Conservation (phyloP, 1,140 invertebrate species). For the Lordiphosa stackelbergi region DNA sequence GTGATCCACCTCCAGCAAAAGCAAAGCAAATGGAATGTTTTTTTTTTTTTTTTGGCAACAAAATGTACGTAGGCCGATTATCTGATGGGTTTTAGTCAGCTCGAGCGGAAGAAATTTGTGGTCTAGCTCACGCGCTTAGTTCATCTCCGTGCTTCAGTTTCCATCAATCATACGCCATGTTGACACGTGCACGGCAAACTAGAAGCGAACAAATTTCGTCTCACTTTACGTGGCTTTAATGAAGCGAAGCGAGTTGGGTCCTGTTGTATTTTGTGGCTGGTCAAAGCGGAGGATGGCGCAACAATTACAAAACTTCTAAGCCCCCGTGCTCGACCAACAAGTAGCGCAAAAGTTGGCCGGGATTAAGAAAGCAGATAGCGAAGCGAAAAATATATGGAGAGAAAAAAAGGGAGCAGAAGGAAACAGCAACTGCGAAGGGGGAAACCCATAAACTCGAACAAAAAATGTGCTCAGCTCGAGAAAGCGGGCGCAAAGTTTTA, state of each 20-base stretch:
- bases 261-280: slow-evolving; percentile 2
- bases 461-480: slow-evolving; percentile 24
- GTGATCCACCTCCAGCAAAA: too few species aligned
- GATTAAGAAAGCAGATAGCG: slow-evolving; percentile 14
- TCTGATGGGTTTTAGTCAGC: too few species aligned
- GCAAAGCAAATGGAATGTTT: too few species aligned
- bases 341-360: slow-evolving; percentile 24
- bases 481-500: slow-evolving; percentile 47
- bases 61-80: too few species aligned
- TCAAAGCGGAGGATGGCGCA: slow-evolving; percentile 14
- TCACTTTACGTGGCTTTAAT: slow-evolving; percentile 56
- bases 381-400: neutral
- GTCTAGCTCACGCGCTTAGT: slow-evolving; percentile 4
- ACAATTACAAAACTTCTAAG: slow-evolving; percentile 72
- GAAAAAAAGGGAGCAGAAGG: neutral
- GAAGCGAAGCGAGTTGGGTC: slow-evolving; percentile 46
- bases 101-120: too few species aligned
- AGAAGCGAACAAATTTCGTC: slow-evolving; percentile 4
- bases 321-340: slow-evolving; percentile 15
- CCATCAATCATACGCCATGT: slow-evolving; percentile 74
- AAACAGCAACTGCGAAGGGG: neutral
- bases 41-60: too few species aligned
- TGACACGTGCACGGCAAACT: slow-evolving; percentile 14
- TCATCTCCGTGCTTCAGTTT: slow-evolving; percentile 24
- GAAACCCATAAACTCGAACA: slow-evolving; percentile 35